Evolutionary conservation across 2,797 vertebrate genomes (phyloP).

Genomic region (Thalassophryne amazonica): DNA sequence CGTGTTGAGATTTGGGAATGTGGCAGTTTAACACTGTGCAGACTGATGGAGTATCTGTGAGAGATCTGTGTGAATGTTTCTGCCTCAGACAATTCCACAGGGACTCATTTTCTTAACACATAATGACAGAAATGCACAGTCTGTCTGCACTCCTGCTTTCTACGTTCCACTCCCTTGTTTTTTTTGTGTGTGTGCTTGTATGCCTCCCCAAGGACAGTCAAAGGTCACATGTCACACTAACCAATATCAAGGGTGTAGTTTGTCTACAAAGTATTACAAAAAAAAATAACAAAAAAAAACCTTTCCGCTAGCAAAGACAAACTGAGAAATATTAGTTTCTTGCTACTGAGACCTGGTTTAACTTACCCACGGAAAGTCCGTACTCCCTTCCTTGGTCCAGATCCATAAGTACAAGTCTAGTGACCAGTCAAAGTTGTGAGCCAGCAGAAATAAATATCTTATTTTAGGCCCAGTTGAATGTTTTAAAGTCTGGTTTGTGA

Average conservation of each 20-base stretch:
- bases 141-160: slow-evolving; percentile 17
- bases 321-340: slow-evolving; percentile 37
- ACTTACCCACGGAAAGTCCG: slow-evolving; percentile 33
- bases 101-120: slow-evolving; percentile 37
- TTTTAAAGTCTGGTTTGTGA: slow-evolving; percentile 40
- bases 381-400: slow-evolving; percentile 27
- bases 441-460: slow-evolving; percentile 47
- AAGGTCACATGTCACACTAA: slow-evolving; percentile 31
- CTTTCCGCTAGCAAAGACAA: slow-evolving; percentile 7
- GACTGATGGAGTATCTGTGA: slow-evolving; percentile 3
- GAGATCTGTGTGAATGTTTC: slow-evolving; percentile 26
- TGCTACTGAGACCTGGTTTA: slow-evolving; percentile 18
- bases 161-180: background rate
- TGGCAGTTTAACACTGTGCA: slow-evolving; percentile 11
- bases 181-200: slow-evolving; percentile 12
- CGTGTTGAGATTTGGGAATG: background rate
- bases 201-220: slow-evolving; percentile 28
- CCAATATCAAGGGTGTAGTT: slow-evolving; percentile 28
- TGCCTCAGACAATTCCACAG: slow-evolving; percentile 26
- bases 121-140: slow-evolving; percentile 28
- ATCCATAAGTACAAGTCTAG: slow-evolving; percentile 33
- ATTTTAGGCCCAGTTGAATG: slow-evolving; percentile 41
- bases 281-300: too few species aligned
- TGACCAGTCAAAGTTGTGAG: slow-evolving; percentile 31
- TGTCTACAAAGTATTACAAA: too few species aligned